Percentiles rank a stretch among this genome's conserved stretches.
Evolutionary conservation across 2,888 invertebrate species (phyloP).

Genomic region (Tetrapedia diversipes): DNA sequence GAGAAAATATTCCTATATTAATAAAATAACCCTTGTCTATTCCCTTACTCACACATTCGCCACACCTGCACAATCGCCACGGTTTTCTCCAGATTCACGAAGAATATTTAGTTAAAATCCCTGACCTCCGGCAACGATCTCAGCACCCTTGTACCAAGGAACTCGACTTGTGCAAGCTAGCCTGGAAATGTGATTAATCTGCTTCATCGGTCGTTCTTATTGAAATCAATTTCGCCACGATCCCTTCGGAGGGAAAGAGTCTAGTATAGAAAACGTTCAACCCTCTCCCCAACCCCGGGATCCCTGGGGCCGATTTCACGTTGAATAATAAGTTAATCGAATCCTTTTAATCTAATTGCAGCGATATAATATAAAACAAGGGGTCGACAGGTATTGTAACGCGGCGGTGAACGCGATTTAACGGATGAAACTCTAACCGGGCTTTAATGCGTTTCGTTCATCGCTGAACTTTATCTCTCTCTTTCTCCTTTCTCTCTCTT

Average conservation of each 20-base stretch:
- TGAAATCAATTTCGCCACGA: slow-evolving; percentile 51
- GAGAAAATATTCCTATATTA: too few relatives aligned
- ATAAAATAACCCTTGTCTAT: too few relatives aligned
- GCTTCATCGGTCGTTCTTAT: slow-evolving; percentile 45
- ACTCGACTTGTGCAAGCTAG: slow-evolving; percentile 20
- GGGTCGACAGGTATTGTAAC: slow-evolving; percentile 16
- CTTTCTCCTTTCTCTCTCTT: neutral
- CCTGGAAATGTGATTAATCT: slow-evolving; percentile 49
- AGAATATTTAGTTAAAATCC: neutral
- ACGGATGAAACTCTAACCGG: slow-evolving; percentile 10
- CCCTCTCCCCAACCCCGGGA: neutral
- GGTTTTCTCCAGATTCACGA: too few relatives aligned
- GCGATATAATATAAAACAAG: slow-evolving; percentile 33
- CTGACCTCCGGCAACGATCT: neutral
- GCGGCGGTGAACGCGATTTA: slow-evolving; percentile 25
- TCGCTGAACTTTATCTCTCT: neutral
- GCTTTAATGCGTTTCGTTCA: slow-evolving; percentile 27
- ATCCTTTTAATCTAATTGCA: slow-evolving; percentile 51
- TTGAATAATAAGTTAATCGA: slow-evolving; percentile 54
- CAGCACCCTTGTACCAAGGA: neutral
- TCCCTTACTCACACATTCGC: too few relatives aligned
- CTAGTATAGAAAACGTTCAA: neutral
- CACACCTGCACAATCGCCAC: too few relatives aligned
- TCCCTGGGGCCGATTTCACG: slow-evolving; percentile 22
- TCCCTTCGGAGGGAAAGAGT: slow-evolving; percentile 20